Conservation (phyloP, 2,797 vertebrate species). For the Falco berigora region DNA sequence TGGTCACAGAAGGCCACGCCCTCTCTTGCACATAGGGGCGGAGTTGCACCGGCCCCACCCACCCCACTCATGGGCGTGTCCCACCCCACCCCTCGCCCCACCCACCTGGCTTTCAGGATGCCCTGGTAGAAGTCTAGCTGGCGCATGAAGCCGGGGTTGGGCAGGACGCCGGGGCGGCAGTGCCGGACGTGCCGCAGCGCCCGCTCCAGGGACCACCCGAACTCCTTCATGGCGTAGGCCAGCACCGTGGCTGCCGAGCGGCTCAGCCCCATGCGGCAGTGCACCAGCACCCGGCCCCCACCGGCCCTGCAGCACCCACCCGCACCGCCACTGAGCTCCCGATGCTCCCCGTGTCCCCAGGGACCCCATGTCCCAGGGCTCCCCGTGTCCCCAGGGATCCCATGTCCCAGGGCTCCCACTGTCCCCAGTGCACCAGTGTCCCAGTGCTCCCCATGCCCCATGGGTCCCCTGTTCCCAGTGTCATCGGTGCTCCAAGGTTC, state of each 20-base stretch:
- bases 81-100: background rate
- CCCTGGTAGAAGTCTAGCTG: conserved; percentile 93
- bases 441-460: too few species aligned
- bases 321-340: background rate
- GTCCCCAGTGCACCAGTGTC: background rate
- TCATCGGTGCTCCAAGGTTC: background rate
- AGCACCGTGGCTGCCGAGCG: conserved; percentile 92
- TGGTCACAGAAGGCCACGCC: accelerated
- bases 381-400: too few species aligned
- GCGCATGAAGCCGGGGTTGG: conserved; percentile 89
- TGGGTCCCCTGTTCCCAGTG: background rate
- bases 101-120: conserved; percentile 88
- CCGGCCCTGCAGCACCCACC: conserved; percentile 64
- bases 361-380: too few species aligned
- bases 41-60: too few species aligned
- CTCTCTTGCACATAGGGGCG: accelerated
- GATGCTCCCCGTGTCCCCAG: too few species aligned
- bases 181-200: conserved; percentile 81
- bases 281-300: conserved; percentile 84
- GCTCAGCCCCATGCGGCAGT: conserved; percentile 97
- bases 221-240: conserved; percentile 93
- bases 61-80: background rate
- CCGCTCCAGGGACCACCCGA: conserved; percentile 82
- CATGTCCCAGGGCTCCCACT: too few species aligned
- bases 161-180: conserved; percentile 80